These are phyloP conservation scores for Gulo gulo DNA, from an alignment of 2,113 vertebrate species.

Conservation along the genomic window DNA sequence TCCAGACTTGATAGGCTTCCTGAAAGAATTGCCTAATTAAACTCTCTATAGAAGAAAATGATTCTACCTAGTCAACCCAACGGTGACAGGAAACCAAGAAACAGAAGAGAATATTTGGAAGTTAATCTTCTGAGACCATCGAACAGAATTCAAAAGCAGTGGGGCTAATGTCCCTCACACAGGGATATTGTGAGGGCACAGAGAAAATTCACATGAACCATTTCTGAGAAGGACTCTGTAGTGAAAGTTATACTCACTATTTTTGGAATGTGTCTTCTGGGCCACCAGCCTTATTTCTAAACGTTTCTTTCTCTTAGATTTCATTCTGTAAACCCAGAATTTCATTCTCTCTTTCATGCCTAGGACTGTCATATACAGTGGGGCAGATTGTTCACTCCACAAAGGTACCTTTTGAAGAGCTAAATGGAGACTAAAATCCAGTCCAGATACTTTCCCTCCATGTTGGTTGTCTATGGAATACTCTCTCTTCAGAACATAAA, in stretches of 20 bases:
- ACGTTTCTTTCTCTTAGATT: not conserved
- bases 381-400: not conserved
- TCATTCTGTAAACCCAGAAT: not conserved
- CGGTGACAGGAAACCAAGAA: not conserved
- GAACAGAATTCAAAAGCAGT: not conserved
- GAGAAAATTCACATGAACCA: not conserved
- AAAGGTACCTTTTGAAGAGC: not conserved
- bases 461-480: not conserved
- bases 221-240: not conserved
- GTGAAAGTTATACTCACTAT: not conserved
- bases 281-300: not conserved
- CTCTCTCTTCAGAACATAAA: not conserved
- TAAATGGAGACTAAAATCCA: not conserved
- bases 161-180: fast-evolving
- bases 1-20: slow-evolving; percentile 51
- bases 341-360: not conserved
- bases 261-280: not conserved
- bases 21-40: slow-evolving; percentile 66
- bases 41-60: slow-evolving; percentile 15
- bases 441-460: not conserved
- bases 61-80: slow-evolving; percentile 2
- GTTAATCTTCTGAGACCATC: not conserved
- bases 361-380: not conserved
- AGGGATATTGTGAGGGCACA: not conserved
- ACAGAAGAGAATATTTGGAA: not conserved